Evolutionary conservation across 2,888 invertebrate genomes (phyloP), one percentile per base, ranked within the genome.

Genomic region (Antheraea yamamai): DNA sequence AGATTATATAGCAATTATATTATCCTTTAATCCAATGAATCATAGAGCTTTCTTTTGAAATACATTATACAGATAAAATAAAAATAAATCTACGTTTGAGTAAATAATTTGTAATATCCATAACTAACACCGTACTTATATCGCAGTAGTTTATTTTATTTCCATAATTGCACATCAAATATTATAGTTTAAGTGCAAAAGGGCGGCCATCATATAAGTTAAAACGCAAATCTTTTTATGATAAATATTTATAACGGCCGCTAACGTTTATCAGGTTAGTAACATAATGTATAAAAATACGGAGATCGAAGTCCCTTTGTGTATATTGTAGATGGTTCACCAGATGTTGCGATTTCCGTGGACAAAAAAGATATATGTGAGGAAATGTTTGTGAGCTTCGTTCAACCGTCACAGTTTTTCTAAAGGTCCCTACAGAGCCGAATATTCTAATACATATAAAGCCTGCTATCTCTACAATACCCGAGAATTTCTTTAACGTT

Each of bases 341-440:
- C 93, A 94, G 89, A 93, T 94, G 93, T 90, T 90, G 88, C 91
- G 89, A 92, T 90, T 92, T 91, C 89, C 89, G 89, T 87, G 87
- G 81, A 84, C 85, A 70, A 70, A 88, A 90, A 91, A 92, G 88
- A 89, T 88, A 90, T 86, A 92, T 86, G 89, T 89, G 90, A 88
- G 92, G 92, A 93, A 93, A 94, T 91, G 86, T 89, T 88, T 90
- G 91, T 88, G 90, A 89, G 89, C 80, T 83, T 85, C 85, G 88
- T 87, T 89, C 88, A 83, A 86, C 86, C 85, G 84, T 85, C 83
- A 85, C 84, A 88, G 88, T 91, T 93, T 93, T 93, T 92, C 88
- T 85, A 80, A 81, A 20, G 39, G 79, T 79, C 74, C 75, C 76
- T 52, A 74, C 30, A 18, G 68, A 14, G 30, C 30, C 68, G 70